Evolutionary conservation across 2,113 vertebrate species (phyloP).

Genomic region (Trochalopteron elliotii): DNA sequence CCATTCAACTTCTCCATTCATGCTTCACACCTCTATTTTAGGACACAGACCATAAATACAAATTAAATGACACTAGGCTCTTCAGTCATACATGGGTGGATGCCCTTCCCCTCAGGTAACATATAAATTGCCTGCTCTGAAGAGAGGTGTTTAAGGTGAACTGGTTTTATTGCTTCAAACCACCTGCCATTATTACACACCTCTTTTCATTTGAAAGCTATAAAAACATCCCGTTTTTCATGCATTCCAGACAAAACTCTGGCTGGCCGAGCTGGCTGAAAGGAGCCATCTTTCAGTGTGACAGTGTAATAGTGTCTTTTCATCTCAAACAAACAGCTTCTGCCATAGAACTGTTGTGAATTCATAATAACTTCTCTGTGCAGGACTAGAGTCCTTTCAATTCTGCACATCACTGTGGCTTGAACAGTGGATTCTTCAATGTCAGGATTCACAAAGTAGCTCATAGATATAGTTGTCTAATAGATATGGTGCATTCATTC

Average conservation of each 20-base stretch:
- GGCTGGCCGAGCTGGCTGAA: background rate
- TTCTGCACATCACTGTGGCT: background rate
- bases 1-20: background rate
- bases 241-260: slow-evolving; percentile 7
- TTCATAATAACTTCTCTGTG: slow-evolving; percentile 5
- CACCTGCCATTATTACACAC: background rate
- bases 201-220: slow-evolving; percentile 25
- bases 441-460: background rate
- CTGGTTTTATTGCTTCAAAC: slow-evolving; percentile 32
- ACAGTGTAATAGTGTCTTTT: slow-evolving; percentile 43
- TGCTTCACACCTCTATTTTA: background rate
- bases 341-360: background rate
- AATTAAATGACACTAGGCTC: background rate
- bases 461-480: slow-evolving; percentile 3
- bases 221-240: slow-evolving; percentile 14
- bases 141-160: slow-evolving; percentile 28
- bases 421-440: background rate
- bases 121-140: background rate
- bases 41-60: background rate
- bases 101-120: slow-evolving; percentile 35
- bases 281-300: slow-evolving; percentile 45
- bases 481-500: background rate
- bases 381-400: background rate
- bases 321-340: slow-evolving; percentile 30
- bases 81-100: background rate